Evolutionary conservation across 23 tunicate species (phyloP).

Genomic region (Corella eumyota): DNA sequence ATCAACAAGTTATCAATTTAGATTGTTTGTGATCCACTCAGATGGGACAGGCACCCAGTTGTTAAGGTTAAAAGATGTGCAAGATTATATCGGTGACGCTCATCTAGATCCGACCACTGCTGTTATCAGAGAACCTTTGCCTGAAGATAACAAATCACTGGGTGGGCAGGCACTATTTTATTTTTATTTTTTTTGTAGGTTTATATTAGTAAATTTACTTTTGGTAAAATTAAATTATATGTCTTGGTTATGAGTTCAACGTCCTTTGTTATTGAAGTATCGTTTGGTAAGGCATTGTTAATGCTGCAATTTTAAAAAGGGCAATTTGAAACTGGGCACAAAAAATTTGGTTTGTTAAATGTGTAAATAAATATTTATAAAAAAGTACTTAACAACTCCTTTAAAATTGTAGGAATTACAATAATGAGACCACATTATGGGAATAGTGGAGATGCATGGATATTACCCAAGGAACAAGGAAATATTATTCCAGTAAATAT

Average conservation of each 20-base stretch:
- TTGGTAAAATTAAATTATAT: too few relatives aligned
- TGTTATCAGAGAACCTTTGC: conserved; percentile 65
- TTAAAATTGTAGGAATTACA: conserved; percentile 37
- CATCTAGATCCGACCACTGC: conserved; percentile 80
- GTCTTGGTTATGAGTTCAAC: too few relatives aligned
- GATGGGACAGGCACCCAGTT: conserved; percentile 78
- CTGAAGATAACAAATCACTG: conserved; percentile 44
- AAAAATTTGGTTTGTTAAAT: too few relatives aligned
- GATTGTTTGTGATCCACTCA: conserved; percentile 65
- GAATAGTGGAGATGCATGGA: conserved; percentile 81
- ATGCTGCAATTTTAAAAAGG: too few relatives aligned
- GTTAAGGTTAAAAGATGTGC: conserved; percentile 68
- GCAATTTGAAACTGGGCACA: too few relatives aligned
- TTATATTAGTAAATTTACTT: too few relatives aligned
- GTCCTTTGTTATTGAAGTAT: too few relatives aligned
- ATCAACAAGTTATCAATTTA: conserved; percentile 8
- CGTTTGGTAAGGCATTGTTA: too few relatives aligned
- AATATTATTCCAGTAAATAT: conserved; percentile 59
- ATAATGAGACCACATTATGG: conserved; percentile 82
- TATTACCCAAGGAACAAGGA: conserved; percentile 36
- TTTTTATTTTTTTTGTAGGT: too few relatives aligned
- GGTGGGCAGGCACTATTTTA: conserved; percentile 16
- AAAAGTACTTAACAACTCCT: too few relatives aligned
- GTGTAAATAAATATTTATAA: too few relatives aligned
- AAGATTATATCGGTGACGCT: conserved; percentile 73